Evolutionary conservation across 1,140 invertebrate genomes (phyloP).

Genomic region (Hylyphantes graminicola): DNA sequence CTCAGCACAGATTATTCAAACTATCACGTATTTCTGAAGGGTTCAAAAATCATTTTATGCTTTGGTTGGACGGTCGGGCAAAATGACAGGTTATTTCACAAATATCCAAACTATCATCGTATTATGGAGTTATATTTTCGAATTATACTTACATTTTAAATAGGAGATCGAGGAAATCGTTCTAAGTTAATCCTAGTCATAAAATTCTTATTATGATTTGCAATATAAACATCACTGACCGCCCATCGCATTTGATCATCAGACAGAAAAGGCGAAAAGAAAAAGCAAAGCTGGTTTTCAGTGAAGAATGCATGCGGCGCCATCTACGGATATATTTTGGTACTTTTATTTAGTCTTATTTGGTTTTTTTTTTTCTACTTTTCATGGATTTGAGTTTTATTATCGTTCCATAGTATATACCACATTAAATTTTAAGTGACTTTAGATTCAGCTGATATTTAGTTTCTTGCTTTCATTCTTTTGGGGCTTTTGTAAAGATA

Average conservation of each 20-base stretch:
- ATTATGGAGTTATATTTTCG: neutral
- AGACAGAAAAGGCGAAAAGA: neutral
- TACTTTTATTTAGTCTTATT: neutral
- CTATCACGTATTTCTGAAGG: neutral
- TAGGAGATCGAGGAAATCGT: neutral
- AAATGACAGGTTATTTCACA: neutral
- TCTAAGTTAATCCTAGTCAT: constrained; percentile 24
- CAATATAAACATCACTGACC: constrained; percentile 33
- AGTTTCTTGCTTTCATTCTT: too few relatives aligned
- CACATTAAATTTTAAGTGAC: too few relatives aligned
- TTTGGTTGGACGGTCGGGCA: neutral
- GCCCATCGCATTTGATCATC: constrained; percentile 9
- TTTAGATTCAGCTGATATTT: too few relatives aligned
- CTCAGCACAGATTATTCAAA: neutral
- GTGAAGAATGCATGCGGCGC: constrained; percentile 20
- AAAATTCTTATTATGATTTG: constrained; percentile 2
- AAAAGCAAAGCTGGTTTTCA: neutral
- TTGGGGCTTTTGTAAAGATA: too few relatives aligned
- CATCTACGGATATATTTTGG: constrained; percentile 34
- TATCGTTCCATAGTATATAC: too few relatives aligned
- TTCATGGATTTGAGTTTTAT: too few relatives aligned
- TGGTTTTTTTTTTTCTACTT: neutral
- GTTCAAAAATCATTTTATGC: neutral
- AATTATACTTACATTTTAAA: neutral
- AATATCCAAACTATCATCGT: constrained; percentile 3